phyloP scores from a whole-genome alignment of 1,140 invertebrate species.

The Eriosoma lanigerum region DNA sequence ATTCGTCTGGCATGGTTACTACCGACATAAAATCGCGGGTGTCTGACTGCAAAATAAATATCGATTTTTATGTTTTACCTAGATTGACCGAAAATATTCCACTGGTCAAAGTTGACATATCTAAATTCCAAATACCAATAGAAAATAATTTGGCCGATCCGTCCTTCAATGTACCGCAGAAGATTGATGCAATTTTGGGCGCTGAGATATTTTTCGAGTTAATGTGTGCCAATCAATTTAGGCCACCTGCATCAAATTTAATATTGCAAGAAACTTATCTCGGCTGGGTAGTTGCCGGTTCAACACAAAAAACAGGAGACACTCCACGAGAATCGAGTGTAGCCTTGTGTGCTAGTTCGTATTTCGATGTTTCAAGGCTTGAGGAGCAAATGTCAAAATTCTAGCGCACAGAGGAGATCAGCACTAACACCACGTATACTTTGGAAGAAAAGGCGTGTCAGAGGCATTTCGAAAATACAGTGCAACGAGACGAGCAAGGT shows the following conservation, averaged over 20 bases:
- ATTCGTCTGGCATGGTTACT: not conserved
- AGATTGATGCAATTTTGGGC: slow-evolving; percentile 13
- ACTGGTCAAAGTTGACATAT: not conserved
- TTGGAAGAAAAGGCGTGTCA: slow-evolving; percentile 7
- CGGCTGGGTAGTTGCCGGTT: slow-evolving; percentile 17
- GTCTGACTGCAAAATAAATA: not conserved
- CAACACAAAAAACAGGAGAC: no score
- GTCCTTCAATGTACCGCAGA: not conserved
- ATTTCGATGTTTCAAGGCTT: not conserved
- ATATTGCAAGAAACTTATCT: not conserved
- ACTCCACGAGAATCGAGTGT: not conserved
- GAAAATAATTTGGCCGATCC: not conserved
- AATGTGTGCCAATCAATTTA: not conserved
- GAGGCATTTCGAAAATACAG: not conserved
- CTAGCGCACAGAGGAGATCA: not conserved
- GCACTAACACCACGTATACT: not conserved
- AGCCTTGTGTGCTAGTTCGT: not conserved
- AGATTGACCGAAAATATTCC: not conserved
- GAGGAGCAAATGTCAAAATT: not conserved
- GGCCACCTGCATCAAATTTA: not conserved
- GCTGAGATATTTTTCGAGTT: slow-evolving; percentile 5
- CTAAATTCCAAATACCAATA: not conserved
- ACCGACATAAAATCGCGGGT: not conserved
- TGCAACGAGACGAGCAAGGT: slow-evolving; percentile 3
- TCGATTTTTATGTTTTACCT: not conserved